Evolutionary conservation across 2,797 vertebrate species (phyloP).

Genomic region (Pachyuromys duprasi): DNA sequence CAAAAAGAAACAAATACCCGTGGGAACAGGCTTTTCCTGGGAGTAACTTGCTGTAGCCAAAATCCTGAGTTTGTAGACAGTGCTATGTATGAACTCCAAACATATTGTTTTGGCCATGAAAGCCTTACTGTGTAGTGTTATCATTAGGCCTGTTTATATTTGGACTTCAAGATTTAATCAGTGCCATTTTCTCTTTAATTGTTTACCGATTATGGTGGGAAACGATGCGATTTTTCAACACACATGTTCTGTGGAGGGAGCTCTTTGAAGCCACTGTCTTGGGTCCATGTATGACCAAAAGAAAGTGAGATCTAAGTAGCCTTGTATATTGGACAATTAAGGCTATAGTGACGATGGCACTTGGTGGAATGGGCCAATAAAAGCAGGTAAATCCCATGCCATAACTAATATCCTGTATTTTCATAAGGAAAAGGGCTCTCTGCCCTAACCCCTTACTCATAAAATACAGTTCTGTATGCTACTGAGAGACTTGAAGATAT

Average conservation of each 20-base stretch:
- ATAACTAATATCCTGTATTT: background rate
- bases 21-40: conserved; percentile 81
- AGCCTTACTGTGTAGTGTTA: background rate
- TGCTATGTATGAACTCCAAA: background rate
- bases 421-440: background rate
- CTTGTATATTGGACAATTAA: background rate
- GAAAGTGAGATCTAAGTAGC: background rate
- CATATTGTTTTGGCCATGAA: conserved; percentile 15
- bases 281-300: background rate
- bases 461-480: background rate
- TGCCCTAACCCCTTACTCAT: background rate
- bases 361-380: background rate
- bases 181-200: conserved; percentile 37
- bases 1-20: background rate
- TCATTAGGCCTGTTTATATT: conserved; percentile 13
- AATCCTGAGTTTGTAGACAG: conserved; percentile 50
- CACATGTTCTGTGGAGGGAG: background rate
- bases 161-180: conserved; percentile 52
- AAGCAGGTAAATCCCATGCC: background rate
- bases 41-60: conserved; percentile 65
- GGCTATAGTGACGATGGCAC: background rate
- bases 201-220: conserved; percentile 48
- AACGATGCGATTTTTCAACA: background rate
- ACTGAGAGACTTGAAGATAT: background rate
- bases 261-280: background rate